phyloP scores from a whole-genome alignment of 64 coral and sea anemone species.

The Montipora capricornis region DNA sequence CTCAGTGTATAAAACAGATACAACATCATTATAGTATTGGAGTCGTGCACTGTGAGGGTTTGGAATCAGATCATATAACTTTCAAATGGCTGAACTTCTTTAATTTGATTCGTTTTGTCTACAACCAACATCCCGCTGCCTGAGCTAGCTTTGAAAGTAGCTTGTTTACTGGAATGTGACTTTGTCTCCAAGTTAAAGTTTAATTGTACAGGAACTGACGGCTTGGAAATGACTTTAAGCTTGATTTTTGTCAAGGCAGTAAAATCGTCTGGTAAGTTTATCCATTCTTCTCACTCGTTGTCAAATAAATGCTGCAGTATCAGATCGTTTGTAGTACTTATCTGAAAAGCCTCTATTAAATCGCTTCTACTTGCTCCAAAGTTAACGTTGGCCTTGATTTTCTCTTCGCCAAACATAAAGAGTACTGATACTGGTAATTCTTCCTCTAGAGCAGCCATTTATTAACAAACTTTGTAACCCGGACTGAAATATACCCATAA shows the following conservation, averaged over 20 bases:
- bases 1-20: constrained; percentile 16
- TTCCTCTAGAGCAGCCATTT: too few relatives aligned
- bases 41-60: constrained; percentile 19
- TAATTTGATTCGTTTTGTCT: constrained; percentile 20
- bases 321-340: neutral
- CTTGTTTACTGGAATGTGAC: neutral
- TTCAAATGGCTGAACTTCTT: constrained; percentile 35
- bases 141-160: neutral
- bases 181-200: constrained; percentile 7
- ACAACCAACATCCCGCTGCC: constrained; percentile 2
- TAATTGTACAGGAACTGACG: neutral
- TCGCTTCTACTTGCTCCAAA: too few relatives aligned
- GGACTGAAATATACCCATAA: neutral
- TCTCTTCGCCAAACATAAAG: constrained; percentile 22
- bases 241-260: constrained; percentile 31
- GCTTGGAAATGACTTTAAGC: constrained; percentile 36
- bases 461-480: neutral
- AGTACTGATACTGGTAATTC: too few relatives aligned
- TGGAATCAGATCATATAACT: neutral
- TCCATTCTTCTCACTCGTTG: constrained; percentile 46
- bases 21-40: constrained; percentile 17
- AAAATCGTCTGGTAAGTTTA: constrained; percentile 27
- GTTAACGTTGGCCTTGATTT: constrained; percentile 20
- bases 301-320: constrained; percentile 28
- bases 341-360: constrained; percentile 22